Evolutionary conservation across 2,888 invertebrate genomes (phyloP).

Genomic region (Pristionchus maxplancki): DNA sequence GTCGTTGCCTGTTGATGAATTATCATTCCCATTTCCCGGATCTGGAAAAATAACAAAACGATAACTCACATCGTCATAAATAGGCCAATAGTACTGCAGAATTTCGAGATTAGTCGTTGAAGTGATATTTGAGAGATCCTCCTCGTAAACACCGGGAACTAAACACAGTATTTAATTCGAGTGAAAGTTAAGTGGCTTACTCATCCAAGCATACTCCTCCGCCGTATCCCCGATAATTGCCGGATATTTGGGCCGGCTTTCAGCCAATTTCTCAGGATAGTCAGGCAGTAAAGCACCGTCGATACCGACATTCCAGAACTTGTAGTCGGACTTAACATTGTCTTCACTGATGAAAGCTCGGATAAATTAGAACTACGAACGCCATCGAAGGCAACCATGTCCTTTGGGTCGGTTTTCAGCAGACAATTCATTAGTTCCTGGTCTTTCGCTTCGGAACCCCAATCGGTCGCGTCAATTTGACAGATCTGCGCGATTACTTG

Average conservation of each 20-base stretch:
- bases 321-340: not conserved
- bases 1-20: not conserved
- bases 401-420: not conserved
- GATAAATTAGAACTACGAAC: not conserved
- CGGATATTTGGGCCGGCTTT: not conserved
- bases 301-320: not conserved
- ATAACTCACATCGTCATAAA: not conserved
- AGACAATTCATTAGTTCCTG: not conserved
- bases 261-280: not conserved
- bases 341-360: not conserved
- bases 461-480: not conserved
- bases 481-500: not conserved
- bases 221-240: not conserved
- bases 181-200: not conserved
- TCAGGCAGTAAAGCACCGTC: constrained; percentile 26
- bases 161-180: not conserved
- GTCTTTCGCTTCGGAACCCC: not conserved
- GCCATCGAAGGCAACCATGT: not conserved
- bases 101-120: not conserved
- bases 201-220: not conserved
- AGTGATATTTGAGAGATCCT: not conserved
- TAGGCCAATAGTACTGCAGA: not conserved
- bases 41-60: too few relatives aligned
- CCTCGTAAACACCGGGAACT: not conserved
- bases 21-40: too few relatives aligned